Evolutionary conservation across 2,797 vertebrate species (phyloP).

Genomic region (Lophura swinhoii): DNA sequence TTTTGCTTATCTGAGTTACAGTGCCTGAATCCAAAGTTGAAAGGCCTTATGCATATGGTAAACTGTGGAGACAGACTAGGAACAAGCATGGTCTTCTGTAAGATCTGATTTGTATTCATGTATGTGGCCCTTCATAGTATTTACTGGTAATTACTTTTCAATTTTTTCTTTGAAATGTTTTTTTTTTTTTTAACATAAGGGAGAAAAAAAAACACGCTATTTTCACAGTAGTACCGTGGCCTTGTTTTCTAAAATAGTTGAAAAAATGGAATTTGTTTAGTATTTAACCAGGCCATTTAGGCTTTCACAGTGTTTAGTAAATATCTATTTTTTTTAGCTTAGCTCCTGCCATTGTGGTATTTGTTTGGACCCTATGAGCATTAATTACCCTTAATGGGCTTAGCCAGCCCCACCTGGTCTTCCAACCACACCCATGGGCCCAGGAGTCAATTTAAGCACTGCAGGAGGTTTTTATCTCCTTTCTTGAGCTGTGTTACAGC

Average conservation of each 20-base stretch:
- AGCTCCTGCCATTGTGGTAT: not conserved
- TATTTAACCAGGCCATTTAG: not conserved
- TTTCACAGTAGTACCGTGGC: not conserved
- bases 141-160: not conserved
- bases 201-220: not conserved
- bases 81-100: not conserved
- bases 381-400: not conserved
- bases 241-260: not conserved
- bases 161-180: not conserved
- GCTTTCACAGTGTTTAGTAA: not conserved
- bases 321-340: not conserved
- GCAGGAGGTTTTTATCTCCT: fast-evolving
- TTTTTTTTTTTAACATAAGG: not conserved
- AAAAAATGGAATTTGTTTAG: not conserved
- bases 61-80: not conserved
- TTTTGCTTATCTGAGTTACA: not conserved
- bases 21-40: not conserved
- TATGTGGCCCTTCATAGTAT: not conserved
- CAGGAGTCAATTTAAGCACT: not conserved
- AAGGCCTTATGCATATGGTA: not conserved
- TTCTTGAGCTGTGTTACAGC: fast-evolving
- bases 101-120: not conserved
- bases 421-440: not conserved
- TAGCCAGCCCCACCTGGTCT: not conserved
- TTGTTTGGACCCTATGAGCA: not conserved